Evolutionary conservation across 1,140 invertebrate species (phyloP), one percentile per base, ranked within the genome.

Genomic region (Drosophila baimaii): DNA sequence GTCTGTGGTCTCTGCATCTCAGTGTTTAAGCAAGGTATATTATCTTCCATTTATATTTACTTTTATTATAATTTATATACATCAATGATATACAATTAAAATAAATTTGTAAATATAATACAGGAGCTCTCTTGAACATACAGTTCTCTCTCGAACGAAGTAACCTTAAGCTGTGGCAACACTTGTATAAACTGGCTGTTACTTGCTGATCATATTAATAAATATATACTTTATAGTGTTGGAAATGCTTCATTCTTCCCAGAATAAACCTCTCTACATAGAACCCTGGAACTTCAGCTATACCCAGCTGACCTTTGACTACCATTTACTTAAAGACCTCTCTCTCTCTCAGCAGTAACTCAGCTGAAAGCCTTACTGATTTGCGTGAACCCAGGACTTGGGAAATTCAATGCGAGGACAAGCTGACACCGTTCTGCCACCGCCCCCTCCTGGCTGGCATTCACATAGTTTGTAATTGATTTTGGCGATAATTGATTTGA

Each of bases 401-500:
- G 3, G 13, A n/a, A 23, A 54, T n/a, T 54, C 51, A 54, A 35
- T 54, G 13, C 51, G 31, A 21, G 19, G 49, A 52, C 29, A 52
- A 52, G 49, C 33, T 52, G 17, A 33, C 51, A 54, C 31, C 31
- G 19, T 27, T 15, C 12, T n/a, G 5, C 25, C 49, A 12, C 17
- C 13, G 3, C 17, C 49, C 3, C 8, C 21, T 39, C 21, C 15
- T 10, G 4, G 52, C 19, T 23, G 19, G 29, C 31, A 37, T 39
- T 55, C 52, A 69, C 39, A 37, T 59, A 55, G 49, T 46, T 69
- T 44, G 79, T 82, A 82, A 82, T 82, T 82, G 80, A 82, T 82
- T 82, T 79, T 74, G 75, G 75, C 79, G 75, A 79, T 82, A 82
- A 82, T 82, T 82, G 79, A 82, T 82, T 82, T 82, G 75, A 82